Base-by-base conservation (phyloP, 2,113 vertebrate genomes). In the Furnarius figulus region DNA sequence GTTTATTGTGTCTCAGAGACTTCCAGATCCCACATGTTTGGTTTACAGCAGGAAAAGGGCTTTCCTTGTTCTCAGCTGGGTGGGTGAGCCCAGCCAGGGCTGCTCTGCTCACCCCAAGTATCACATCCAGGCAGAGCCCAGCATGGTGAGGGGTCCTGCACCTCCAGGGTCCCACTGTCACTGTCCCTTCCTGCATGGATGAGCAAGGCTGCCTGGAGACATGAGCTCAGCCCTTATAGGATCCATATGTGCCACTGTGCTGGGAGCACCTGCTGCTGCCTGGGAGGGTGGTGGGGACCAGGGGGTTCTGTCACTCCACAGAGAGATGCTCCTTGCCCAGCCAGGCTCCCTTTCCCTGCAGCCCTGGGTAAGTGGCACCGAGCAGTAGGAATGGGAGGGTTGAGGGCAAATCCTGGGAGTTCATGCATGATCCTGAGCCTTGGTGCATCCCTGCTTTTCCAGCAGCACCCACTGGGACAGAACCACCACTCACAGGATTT, bases 71-170 rank as follows among this genome's bases (percentile, higher is more conserved):
- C 78, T 27, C 2, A 4, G 62, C 74, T 67, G 86, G 59, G 40
- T 20, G 35, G 25, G 21, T 31, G 56, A 82, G 22, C 75, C 25
- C 65, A 42, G 42, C 35, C 6, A 11, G 47, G 33, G 88, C 66
- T 46, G 50, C 71, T 84, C 31, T 44, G 16, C 62, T 68, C 13
- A 1, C 20, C 73, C 76, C 58, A 31, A n/a, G 30, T 4, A 2
- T 67, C 2, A 5, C 53, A 46, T 13, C 49, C 9, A 2, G 68
- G 23, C 73, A 84, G 61, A 50, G 31, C 24, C 76, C 39, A 19
- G 14, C 3, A 1, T 3, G 10, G 14, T 1, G 15, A 66, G 62
- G 24, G 81, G 28, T 80, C 42, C 73, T 1, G 24, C 3, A 0
- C 3, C 70, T 33, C 15, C 5, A 10, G 17, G 31, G 20, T 74